Base-by-base conservation (phyloP, 2,888 invertebrate species). In the Schizotus pectinicornis region DNA sequence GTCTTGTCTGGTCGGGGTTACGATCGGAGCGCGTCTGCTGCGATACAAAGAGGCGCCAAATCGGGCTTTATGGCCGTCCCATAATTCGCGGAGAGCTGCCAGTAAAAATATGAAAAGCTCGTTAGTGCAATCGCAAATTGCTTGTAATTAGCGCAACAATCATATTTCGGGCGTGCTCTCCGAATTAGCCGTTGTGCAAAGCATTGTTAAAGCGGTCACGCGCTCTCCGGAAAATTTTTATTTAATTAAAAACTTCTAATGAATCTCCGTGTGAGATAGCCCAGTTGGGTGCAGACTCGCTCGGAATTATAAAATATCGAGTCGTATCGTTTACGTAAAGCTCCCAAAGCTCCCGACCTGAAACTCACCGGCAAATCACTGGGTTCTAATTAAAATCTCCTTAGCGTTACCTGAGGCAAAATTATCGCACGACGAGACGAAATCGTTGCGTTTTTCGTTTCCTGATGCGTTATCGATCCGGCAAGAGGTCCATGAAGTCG, bases 181-280 rank as follows among this genome's bases (percentile, higher is more conserved):
- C 36, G 32, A 46, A 34, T 58, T 58, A 32, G 45, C 33, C 14
- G 12, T 32, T 45, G 3, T 45, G 42, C 54, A 62, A 59, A 59
- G 56, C 38, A 63, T 69, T 67, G 63, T 59, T 57, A 64, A 60
- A 67, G 63, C 61, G 56, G 62, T 66, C 67, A 63, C 67, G 67
- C 53, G 60, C 55, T 38, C 41, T 49, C 49, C 47, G 59, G 65
- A 62, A 62, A 63, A 70, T 69, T 69, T 71, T 70, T 70, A 69
- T 72, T 73, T 73, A 73, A 74, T 73, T 73, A 74, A 74, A 73
- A 74, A 73, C 66, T 70, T 69, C 68, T 71, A 71, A 74, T 73
- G 72, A 74, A 72, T 70, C 69, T 66, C 63, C 68, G 70, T 70
- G 71, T 61, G 71, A 71, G 67, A 63, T 61, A 61, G 53, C 62